These are phyloP conservation scores for Pachydiplax longipennis DNA, from an alignment of 2,888 invertebrate genomes.

Conservation along the genomic window DNA sequence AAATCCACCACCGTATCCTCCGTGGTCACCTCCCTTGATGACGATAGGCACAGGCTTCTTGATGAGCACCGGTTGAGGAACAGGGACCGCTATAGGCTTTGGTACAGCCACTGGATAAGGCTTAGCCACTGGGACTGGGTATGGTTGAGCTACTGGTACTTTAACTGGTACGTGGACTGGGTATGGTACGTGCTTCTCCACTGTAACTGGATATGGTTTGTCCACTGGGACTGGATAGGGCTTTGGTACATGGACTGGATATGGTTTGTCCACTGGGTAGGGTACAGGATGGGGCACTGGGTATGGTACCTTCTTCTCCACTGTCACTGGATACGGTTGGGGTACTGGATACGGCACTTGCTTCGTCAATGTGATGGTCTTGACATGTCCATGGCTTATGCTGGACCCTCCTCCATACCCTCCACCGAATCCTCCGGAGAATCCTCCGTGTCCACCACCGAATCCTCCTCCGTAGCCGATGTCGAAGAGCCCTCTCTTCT, in stretches of 20 bases:
- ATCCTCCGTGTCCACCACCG: background rate
- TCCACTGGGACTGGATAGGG: slow-evolving; percentile 51
- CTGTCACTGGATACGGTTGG: slow-evolving; percentile 44
- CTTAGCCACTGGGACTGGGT: slow-evolving; percentile 65
- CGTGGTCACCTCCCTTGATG: slow-evolving; percentile 33
- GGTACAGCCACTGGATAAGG: slow-evolving; percentile 33
- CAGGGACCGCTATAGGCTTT: slow-evolving; percentile 22
- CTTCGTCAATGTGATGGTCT: slow-evolving; percentile 46
- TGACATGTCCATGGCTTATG: background rate
- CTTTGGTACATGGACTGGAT: slow-evolving; percentile 64
- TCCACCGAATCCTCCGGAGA: background rate
- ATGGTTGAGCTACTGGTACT: slow-evolving; percentile 75
- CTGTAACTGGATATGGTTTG: slow-evolving; percentile 71
- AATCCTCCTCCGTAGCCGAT: slow-evolving; percentile 4
- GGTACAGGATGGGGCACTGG: slow-evolving; percentile 63
- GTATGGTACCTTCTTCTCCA: slow-evolving; percentile 47
- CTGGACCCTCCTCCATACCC: background rate
- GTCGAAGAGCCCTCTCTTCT: slow-evolving; percentile 6
- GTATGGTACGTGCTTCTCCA: slow-evolving; percentile 64
- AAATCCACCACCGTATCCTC: background rate
- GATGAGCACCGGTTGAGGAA: slow-evolving; percentile 5
- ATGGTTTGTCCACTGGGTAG: slow-evolving; percentile 70
- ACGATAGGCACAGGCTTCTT: slow-evolving; percentile 12
- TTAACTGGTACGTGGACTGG: slow-evolving; percentile 71
- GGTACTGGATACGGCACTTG: slow-evolving; percentile 39